Base-by-base conservation (phyloP, 1,140 invertebrate genomes). In the Phymastichus coffea region DNA sequence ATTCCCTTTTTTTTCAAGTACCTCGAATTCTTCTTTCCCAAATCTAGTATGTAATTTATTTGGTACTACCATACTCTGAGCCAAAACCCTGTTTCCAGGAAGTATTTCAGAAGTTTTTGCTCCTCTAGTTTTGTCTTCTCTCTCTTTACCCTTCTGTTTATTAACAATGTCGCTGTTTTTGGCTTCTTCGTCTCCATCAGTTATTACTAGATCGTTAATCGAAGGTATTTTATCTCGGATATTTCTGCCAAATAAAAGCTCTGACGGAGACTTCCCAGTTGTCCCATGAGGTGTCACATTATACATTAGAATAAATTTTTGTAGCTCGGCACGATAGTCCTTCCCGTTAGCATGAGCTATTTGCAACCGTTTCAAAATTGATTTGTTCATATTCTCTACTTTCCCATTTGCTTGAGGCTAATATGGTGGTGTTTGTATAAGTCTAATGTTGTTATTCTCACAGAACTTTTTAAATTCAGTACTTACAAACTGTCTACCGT, bases 201-300 rank as follows among this genome's bases (percentile, higher is more conserved):
- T 57, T 30, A 33, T 14, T 15, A 57, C 41, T 3, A 33, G 17
- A 10, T 57, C 49, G 4, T n/a, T 40, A n/a, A n/a, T n/a, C n/a
- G 37, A 46, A 0, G 69, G 65, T 58, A 75, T 63, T 64, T 69
- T 70, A 52, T 73, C 71, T 37, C 59, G 59, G 25, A 68, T 63
- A 23, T 66, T 61, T 53, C 71, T 43, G 22, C 54, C 53, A 41
- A 72, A 76, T 8, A 79, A 62, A 28, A 77, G 43, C 66, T 76
- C 70, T 2, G 71, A 59, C 8, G 76, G 75, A 2, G 74, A 66
- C 62, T 69, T 70, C 28, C 72, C 70, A 12, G 68, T 70, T 12
- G 60, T 64, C 8, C 60, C 37, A 41, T 72, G 66, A 4, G 64
- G 67, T 17, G 66, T 74, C 2, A 40, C 41, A 14, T 64, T 67